These are phyloP conservation scores for Chaetodon trifasciatus DNA, from an alignment of 2,797 vertebrate genomes.

Conservation along the genomic window DNA sequence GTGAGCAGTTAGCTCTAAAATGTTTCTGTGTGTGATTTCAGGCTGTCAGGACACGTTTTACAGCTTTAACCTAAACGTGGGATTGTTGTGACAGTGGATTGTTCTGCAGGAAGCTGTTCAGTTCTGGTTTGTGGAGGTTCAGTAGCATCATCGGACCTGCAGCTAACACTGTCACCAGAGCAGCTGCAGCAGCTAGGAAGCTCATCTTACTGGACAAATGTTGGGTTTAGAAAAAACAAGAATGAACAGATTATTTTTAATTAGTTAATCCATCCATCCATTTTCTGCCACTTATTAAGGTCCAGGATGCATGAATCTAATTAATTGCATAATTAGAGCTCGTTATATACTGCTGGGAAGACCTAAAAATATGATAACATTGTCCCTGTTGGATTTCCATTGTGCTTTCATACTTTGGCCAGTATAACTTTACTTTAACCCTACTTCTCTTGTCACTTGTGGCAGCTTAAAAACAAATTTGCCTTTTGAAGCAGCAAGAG, in stretches of 20 bases:
- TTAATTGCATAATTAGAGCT: background rate
- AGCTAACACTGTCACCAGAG: background rate
- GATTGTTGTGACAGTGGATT: slow-evolving; percentile 2
- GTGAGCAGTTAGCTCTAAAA: background rate
- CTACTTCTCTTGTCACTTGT: background rate
- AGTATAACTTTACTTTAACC: background rate
- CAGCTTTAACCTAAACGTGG: background rate
- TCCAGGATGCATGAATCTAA: background rate
- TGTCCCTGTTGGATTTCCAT: background rate
- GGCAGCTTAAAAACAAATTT: background rate
- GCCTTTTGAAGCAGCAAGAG: background rate
- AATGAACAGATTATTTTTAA: background rate
- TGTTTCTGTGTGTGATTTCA: background rate
- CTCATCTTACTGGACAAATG: background rate
- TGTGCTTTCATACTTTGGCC: background rate
- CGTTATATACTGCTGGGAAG: background rate
- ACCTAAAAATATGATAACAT: background rate
- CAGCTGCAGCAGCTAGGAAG: background rate
- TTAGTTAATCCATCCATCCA: background rate
- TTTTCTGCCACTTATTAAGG: background rate
- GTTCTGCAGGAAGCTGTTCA: background rate
- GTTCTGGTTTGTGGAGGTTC: background rate
- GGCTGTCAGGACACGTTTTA: background rate
- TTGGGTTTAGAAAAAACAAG: background rate
- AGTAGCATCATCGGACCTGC: background rate